Conservation (phyloP, 2,113 vertebrate genomes). For the Lathamus discolor region DNA sequence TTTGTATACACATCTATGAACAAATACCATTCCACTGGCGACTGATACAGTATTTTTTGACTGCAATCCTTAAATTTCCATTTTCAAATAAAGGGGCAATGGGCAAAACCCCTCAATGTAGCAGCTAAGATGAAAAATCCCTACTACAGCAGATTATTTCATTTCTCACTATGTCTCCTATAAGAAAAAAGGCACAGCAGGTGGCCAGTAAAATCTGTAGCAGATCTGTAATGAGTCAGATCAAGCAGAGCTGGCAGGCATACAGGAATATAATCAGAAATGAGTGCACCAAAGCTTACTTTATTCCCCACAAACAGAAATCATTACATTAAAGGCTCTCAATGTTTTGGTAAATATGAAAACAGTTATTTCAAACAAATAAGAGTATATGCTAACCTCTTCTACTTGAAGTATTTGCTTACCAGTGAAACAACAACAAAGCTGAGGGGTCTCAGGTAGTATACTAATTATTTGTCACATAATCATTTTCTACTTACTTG, state of each 20-base stretch:
- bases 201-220: background rate
- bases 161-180: background rate
- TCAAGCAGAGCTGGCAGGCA: background rate
- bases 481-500: slow-evolving; percentile 80
- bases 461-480: background rate
- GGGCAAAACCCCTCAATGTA: background rate
- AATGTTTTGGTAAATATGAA: background rate
- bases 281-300: background rate
- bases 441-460: background rate
- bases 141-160: background rate
- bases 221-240: slow-evolving; percentile 1
- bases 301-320: slow-evolving; percentile 21
- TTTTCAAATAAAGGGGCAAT: background rate
- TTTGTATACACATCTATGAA: background rate
- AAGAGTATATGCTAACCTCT: background rate
- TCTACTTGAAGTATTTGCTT: background rate
- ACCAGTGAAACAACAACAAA: background rate
- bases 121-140: background rate
- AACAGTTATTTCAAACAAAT: background rate
- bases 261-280: slow-evolving; percentile 28
- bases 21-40: background rate
- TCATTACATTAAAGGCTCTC: slow-evolving; percentile 18
- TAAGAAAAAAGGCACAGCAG: slow-evolving; percentile 20
- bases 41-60: background rate
- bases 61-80: background rate